Conservation (phyloP, 2,888 invertebrate genomes). For the Cenopis cana region DNA sequence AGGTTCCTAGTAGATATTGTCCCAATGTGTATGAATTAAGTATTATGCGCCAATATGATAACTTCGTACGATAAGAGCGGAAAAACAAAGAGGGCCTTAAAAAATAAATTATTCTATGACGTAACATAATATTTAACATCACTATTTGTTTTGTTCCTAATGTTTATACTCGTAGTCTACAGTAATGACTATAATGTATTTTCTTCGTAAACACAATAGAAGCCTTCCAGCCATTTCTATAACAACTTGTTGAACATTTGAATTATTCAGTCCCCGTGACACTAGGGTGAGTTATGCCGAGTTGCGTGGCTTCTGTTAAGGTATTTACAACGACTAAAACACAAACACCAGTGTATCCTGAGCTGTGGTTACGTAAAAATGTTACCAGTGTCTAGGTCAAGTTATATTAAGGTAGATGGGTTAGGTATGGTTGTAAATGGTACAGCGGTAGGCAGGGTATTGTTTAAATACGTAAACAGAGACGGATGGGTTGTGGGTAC, state of each 20-base stretch:
- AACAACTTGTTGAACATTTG: conserved; percentile 31
- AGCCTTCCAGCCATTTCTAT: conserved; percentile 1
- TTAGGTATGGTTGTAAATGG: not conserved
- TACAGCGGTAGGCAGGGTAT: not conserved
- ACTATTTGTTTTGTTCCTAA: too few species aligned
- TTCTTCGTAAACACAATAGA: not conserved
- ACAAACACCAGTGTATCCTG: not conserved
- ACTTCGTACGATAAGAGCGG: too few species aligned
- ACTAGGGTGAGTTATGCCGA: conserved; percentile 22
- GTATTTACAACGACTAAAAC: not conserved
- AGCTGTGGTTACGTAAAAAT: not conserved
- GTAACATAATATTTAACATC: too few species aligned
- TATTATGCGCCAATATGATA: too few species aligned
- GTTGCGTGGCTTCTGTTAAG: not conserved
- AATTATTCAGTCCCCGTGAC: conserved; percentile 25
- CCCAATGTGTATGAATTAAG: too few species aligned
- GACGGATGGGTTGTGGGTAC: conserved; percentile 6
- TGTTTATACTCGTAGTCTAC: too few species aligned
- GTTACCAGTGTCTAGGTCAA: not conserved
- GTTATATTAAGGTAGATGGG: not conserved
- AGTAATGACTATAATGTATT: not conserved
- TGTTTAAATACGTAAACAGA: conserved; percentile 21
- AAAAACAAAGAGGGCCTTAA: too few species aligned
- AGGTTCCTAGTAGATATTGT: too few species aligned
- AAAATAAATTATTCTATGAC: too few species aligned